Percentiles rank a stretch among this genome's conserved stretches.
Evolutionary conservation across 2,888 invertebrate species (phyloP).

Genomic region (Polyommatus iphigenia): DNA sequence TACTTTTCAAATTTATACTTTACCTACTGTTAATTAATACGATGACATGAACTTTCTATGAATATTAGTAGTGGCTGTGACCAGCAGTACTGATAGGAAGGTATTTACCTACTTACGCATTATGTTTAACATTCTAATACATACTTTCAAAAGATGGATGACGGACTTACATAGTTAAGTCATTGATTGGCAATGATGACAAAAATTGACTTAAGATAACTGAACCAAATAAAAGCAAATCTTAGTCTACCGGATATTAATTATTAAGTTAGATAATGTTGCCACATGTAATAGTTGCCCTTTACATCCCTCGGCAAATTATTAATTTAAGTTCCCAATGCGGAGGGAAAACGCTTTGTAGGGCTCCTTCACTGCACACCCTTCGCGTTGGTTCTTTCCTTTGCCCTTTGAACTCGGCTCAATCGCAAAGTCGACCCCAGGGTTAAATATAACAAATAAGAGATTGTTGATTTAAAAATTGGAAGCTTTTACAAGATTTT

Average conservation of each 20-base stretch:
- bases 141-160: no score
- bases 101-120: neutral
- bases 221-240: neutral
- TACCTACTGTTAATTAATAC: no score
- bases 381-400: slow-evolving; percentile 73
- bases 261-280: slow-evolving; percentile 10
- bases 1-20: no score
- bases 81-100: neutral
- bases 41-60: no score
- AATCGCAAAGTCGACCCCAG: slow-evolving; percentile 77
- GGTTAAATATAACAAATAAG: slow-evolving; percentile 78
- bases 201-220: no score
- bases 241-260: slow-evolving; percentile 12
- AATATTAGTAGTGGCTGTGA: no score
- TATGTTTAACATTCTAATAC: neutral
- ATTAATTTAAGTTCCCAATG: slow-evolving; percentile 42
- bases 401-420: slow-evolving; percentile 77
- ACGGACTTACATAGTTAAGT: no score
- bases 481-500: slow-evolving; percentile 73
- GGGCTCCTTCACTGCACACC: slow-evolving; percentile 69
- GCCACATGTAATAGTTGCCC: slow-evolving; percentile 23
- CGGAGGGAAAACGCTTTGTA: slow-evolving; percentile 69
- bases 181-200: no score
- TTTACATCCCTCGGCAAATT: slow-evolving; percentile 34
- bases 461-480: slow-evolving; percentile 74